Evolutionary conservation across 2,888 invertebrate species (phyloP), one percentile per base, ranked within the genome.

Genomic region (Cyrtodaria siliqua): DNA sequence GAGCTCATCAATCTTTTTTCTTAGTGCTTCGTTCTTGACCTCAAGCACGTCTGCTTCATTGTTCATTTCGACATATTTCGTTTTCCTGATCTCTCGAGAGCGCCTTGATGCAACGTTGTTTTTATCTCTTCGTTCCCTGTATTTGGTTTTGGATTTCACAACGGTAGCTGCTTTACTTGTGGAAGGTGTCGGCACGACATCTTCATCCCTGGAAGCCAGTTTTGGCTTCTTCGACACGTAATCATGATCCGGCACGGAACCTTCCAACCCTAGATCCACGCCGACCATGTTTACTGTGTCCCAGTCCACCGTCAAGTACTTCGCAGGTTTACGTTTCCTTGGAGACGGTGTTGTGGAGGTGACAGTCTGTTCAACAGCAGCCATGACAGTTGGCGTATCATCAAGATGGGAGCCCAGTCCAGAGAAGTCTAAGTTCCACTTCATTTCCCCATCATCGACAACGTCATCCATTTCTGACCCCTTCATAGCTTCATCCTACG

Each of bases 51-150:
- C 81, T 0, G 90, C 90, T 67, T 90, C 85, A 9, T 57, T 56
- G 42, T 91, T 92, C 90, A 92, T 89, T 23, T 87, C 84, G 0
- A 60, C 50, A 66, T 79, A 90, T 78, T 91, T 92, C 63, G 79
- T 67, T 68, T 91, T 92, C 61, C 90, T 72, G 53, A 85, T 89
- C 63, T 90, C 86, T 26, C 91, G 79, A 0, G 91, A 91, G 52
- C 90, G 75, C 64, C 86, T 85, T 0, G 92, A 92, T 2, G 92
- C 91, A 9, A 89, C 78, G 70, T 91, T 92, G 75, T 92, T 92
- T 84, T 92, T 92, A 42, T 76, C 77, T 20, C 91, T 42, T 26
- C 91, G 80, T 52, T 85, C 79, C 40, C 85, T 55, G 69, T 88
- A 87, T 80, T 85, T 89, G 29, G 82, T 75, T 27, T 62, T 70